phyloP scores from a whole-genome alignment of 2,797 vertebrate species.

The Catostomus latipinnis region DNA sequence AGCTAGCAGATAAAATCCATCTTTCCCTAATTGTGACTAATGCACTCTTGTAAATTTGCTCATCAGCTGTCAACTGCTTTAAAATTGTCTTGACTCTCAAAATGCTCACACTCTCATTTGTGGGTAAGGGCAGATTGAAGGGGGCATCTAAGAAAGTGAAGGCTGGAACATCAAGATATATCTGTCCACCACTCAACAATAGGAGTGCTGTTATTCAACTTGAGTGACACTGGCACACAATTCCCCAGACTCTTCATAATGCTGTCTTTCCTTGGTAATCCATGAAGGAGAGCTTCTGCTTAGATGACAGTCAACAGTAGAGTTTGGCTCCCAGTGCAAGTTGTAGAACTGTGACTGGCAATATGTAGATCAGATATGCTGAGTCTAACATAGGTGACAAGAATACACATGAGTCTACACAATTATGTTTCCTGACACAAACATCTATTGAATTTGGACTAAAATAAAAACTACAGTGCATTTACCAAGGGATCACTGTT shows the following conservation, averaged over 20 bases:
- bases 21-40: slow-evolving; percentile 13
- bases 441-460: not conserved
- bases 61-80: slow-evolving; percentile 26
- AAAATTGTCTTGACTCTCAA: slow-evolving; percentile 18
- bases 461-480: not conserved
- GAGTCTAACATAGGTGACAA: not conserved
- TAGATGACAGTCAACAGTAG: slow-evolving; percentile 5
- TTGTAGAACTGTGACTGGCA: slow-evolving; percentile 1
- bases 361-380: not conserved
- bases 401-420: not conserved
- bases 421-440: slow-evolving; percentile 12
- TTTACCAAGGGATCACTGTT: too few species aligned
- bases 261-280: not conserved
- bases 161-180: slow-evolving; percentile 25
- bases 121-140: slow-evolving; percentile 24
- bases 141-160: slow-evolving; percentile 31
- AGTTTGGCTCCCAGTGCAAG: not conserved
- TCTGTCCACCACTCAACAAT: slow-evolving; percentile 39
- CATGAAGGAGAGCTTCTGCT: not conserved
- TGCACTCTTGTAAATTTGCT: slow-evolving; percentile 8
- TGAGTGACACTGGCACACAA: slow-evolving; percentile 38
- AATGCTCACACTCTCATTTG: slow-evolving; percentile 35
- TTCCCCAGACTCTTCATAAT: slow-evolving; percentile 25
- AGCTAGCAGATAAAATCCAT: slow-evolving; percentile 1
- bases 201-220: slow-evolving; percentile 24